These are phyloP conservation scores for Callimico goeldii DNA, from an alignment of 2,797 vertebrate species.

Conservation along the genomic window DNA sequence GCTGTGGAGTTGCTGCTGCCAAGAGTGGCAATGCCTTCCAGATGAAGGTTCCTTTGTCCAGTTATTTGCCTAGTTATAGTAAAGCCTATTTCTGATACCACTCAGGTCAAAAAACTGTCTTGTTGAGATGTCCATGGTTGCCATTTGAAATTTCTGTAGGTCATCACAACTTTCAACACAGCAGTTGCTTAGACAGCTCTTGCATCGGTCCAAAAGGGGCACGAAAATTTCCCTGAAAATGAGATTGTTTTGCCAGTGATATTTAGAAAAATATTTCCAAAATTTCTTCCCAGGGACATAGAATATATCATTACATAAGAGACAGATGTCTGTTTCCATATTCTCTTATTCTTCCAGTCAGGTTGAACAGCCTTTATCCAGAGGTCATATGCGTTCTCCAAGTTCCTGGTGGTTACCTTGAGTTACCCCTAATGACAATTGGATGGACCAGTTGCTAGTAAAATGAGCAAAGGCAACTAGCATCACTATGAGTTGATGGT, in stretches of 20 bases:
- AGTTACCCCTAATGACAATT: background rate
- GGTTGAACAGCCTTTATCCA: background rate
- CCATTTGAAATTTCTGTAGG: slow-evolving; percentile 7
- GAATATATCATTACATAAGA: background rate
- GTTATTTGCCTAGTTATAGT: background rate
- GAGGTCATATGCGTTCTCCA: background rate
- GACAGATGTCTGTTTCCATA: background rate
- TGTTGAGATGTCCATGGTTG: background rate
- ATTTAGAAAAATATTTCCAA: background rate
- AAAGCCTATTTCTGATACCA: background rate
- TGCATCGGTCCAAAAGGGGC: background rate
- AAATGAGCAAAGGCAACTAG: background rate
- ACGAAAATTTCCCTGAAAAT: background rate
- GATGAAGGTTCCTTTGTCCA: background rate
- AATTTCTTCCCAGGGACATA: background rate
- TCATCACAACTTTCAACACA: background rate
- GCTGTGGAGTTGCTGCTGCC: background rate
- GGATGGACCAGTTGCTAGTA: background rate
- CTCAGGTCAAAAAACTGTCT: background rate
- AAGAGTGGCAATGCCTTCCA: background rate
- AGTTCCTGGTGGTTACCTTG: background rate
- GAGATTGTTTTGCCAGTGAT: background rate
- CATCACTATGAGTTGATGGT: background rate
- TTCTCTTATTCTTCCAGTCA: background rate
- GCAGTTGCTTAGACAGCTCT: background rate